A percentile compares a stretch with the other conserved stretches of the same genome.
phyloP scores from a whole-genome alignment of 2,113 vertebrate species.

The Cercopithecus mona region DNA sequence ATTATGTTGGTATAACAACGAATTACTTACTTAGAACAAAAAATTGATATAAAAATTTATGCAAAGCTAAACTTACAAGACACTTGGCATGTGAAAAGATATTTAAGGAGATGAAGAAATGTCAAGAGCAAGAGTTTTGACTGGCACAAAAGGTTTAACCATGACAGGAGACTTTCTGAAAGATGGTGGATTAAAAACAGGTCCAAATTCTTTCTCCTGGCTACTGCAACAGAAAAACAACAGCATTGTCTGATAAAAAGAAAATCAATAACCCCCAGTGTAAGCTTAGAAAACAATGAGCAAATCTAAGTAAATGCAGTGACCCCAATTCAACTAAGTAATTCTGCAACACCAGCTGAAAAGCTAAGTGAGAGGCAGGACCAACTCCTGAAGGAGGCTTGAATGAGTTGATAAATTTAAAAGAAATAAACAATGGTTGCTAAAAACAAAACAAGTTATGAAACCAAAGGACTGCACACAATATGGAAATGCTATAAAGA shows the following conservation, averaged over 20 bases:
- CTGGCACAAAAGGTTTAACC: neutral
- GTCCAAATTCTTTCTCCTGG: neutral
- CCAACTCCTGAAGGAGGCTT: neutral
- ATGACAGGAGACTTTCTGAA: neutral
- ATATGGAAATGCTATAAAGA: neutral
- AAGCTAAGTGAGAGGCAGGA: neutral
- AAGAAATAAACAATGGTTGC: neutral
- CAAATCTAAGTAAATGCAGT: neutral
- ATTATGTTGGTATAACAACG: neutral
- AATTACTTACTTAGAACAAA: conserved; percentile 50
- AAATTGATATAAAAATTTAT: neutral
- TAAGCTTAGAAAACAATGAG: conserved; percentile 29
- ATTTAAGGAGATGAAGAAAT: neutral
- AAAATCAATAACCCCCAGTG: neutral
- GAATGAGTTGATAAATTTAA: neutral
- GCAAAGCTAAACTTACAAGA: conserved; percentile 42
- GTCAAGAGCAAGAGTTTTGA: conserved; percentile 14
- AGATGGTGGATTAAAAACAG: neutral
- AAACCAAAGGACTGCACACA: neutral
- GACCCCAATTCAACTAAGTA: neutral
- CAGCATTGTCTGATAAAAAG: neutral
- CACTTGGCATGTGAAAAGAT: neutral
- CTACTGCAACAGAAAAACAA: conserved; percentile 2
- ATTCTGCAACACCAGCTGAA: neutral
- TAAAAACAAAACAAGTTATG: conserved; percentile 48